Percentiles rank a stretch among this genome's conserved stretches.
Evolutionary conservation across 2,888 invertebrate species (phyloP).

Genomic region (Conops quadrifasciatus): DNA sequence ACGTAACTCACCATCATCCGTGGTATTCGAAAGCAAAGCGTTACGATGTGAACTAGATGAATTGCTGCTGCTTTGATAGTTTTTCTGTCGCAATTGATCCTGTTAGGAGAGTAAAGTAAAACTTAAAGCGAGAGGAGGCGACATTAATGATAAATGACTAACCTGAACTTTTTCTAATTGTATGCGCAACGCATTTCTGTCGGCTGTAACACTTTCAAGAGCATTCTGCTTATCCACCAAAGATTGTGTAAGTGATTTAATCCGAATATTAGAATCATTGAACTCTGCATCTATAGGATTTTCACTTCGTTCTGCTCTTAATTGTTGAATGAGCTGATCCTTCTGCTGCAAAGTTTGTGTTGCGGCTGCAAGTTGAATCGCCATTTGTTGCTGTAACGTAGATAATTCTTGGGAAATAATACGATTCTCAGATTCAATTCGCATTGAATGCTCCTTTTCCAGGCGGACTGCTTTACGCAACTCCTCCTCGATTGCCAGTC

Average conservation of each 20-base stretch:
- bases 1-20: constrained; percentile 70
- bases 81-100: constrained; percentile 70
- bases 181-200: constrained; percentile 83
- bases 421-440: constrained; percentile 62
- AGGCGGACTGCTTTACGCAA: constrained; percentile 53
- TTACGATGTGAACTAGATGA: constrained; percentile 41
- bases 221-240: constrained; percentile 86
- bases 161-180: constrained; percentile 83
- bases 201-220: constrained; percentile 83
- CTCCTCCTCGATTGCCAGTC: constrained; percentile 49
- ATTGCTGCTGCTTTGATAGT: constrained; percentile 62
- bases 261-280: constrained; percentile 55
- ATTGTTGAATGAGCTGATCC: constrained; percentile 68
- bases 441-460: constrained; percentile 66
- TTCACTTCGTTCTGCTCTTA: constrained; percentile 45
- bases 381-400: constrained; percentile 62
- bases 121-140: background rate
- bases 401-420: constrained; percentile 62
- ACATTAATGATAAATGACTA: constrained; percentile 9
- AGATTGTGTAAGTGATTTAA: constrained; percentile 78
- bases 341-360: constrained; percentile 54
- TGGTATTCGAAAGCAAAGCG: constrained; percentile 70
- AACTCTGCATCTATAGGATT: constrained; percentile 52
- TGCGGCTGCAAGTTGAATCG: constrained; percentile 56
- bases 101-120: constrained; percentile 35